Base-by-base conservation (phyloP, 2,888 invertebrate species). In the Perizoma flavofasciatum region DNA sequence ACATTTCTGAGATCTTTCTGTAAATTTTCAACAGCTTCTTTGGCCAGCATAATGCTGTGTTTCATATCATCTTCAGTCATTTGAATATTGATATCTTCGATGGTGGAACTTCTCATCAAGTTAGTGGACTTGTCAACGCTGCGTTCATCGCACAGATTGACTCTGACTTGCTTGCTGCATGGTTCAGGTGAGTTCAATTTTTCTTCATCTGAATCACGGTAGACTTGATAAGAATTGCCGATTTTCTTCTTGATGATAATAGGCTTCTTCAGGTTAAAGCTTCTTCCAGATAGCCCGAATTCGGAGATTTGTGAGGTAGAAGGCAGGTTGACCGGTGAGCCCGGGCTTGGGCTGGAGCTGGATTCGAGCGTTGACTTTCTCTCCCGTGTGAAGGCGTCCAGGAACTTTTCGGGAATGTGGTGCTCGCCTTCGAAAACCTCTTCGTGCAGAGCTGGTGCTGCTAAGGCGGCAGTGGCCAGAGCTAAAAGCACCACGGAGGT, bases 11-110 rank as follows among this genome's bases (percentile, higher is more conserved):
- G 67, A 61, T 88, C 84, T 22, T 75, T 78, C 68, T 89, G 85
- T 34, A 91, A 70, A 56, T 79, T 82, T 67, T 89, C 85, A n/a
- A 90, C 83, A 2, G 89, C 89, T 77, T 85, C 85, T 65, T 86
- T 88, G 10, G 89, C 90, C 75, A 85, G 79, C 58, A 78, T 78
- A 54, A 90, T 82, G 59, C 81, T 89, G n/a, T 81, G 75, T 67
- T 86, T 82, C 72, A 90, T 80, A 45, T 88, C 83, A 40, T 77
- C 79, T 58, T 85, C 82, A 2, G 78, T 71, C 40, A 73, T 66
- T 43, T 73, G 69, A 11, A 67, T 67, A 5, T 74, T 63, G 32
- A 22, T 40, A 8, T 72, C 71, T 56, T 77, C 77, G 22, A 71
- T 69, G 0, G 61, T 63, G 22, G 81, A 59, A 45, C 70, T 72